phyloP scores from a whole-genome alignment of 2,113 vertebrate species.

The Crocuta crocuta region DNA sequence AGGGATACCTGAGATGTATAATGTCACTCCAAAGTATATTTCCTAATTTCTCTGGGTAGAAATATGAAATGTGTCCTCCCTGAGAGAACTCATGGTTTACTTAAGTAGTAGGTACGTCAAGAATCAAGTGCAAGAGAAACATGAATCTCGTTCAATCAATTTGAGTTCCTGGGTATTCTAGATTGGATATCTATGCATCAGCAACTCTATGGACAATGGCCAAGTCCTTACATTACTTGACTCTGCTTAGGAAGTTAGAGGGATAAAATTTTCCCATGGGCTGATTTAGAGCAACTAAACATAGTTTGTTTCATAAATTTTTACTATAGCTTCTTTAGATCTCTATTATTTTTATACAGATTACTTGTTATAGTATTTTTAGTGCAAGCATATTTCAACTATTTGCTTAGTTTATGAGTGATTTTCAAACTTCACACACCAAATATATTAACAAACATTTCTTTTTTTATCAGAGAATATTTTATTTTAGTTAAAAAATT shows the following conservation, averaged over 20 bases:
- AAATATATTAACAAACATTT: constrained; percentile 11
- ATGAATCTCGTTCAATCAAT: constrained; percentile 1
- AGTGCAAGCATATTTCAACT: constrained; percentile 11
- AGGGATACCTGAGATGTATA: neutral
- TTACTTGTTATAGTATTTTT: neutral
- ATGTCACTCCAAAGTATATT: neutral
- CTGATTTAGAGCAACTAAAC: neutral
- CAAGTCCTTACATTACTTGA: neutral
- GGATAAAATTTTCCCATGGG: neutral
- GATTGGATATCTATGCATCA: neutral
- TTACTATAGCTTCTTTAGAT: neutral
- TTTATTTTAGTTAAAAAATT: too few relatives aligned
- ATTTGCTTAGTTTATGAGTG: neutral
- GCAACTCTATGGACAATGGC: neutral
- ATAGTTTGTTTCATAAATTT: neutral
- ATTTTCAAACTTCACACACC: neutral
- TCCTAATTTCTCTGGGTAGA: neutral
- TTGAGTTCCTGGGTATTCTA: neutral
- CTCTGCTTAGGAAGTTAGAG: neutral
- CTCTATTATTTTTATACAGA: neutral
- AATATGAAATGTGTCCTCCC: constrained; percentile 6
- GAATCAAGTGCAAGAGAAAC: neutral
- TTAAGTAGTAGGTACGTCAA: neutral
- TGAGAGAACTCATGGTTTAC: constrained; percentile 30
- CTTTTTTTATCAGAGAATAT: neutral